A percentile compares a stretch with the other conserved stretches of the same genome.
Evolutionary conservation across 2,113 vertebrate species (phyloP).

Genomic region (Pelusios castaneus): DNA sequence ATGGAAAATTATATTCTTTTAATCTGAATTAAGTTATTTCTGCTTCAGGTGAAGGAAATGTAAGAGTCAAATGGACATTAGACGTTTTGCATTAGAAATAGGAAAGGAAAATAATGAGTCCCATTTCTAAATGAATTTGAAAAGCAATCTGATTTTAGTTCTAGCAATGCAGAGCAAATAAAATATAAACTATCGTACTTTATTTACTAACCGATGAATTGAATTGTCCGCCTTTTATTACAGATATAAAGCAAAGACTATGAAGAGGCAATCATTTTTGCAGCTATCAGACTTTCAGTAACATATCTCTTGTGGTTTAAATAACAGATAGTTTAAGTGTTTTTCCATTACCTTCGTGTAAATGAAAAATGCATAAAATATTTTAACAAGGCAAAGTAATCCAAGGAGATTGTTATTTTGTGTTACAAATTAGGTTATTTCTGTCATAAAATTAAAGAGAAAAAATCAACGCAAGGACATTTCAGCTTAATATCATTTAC

Average conservation of each 20-base stretch:
- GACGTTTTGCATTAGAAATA: slow-evolving; percentile 67
- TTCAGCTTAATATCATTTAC: slow-evolving; percentile 89
- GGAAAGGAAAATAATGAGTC: slow-evolving; percentile 72
- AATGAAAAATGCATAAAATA: slow-evolving; percentile 90
- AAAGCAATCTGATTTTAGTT: slow-evolving; percentile 82
- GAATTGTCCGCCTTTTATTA: slow-evolving; percentile 95
- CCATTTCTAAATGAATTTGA: slow-evolving; percentile 78
- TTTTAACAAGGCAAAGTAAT: slow-evolving; percentile 90
- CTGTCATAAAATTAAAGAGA: slow-evolving; percentile 88
- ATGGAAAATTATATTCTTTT: slow-evolving; percentile 54
- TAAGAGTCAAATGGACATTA: slow-evolving; percentile 55
- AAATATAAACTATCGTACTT: slow-evolving; percentile 84
- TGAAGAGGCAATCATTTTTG: slow-evolving; percentile 95
- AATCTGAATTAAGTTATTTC: slow-evolving; percentile 64
- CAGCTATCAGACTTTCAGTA: slow-evolving; percentile 85
- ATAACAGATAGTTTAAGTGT: slow-evolving; percentile 94
- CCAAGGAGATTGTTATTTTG: slow-evolving; percentile 88
- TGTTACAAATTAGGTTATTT: slow-evolving; percentile 91
- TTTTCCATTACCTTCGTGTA: slow-evolving; percentile 86
- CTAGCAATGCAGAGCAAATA: slow-evolving; percentile 78
- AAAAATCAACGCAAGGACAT: slow-evolving; percentile 85
- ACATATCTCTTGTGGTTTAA: slow-evolving; percentile 93
- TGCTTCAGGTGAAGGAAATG: slow-evolving; percentile 57
- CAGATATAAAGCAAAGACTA: slow-evolving; percentile 90
- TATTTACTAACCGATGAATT: slow-evolving; percentile 95